Base-by-base conservation (phyloP, 2,113 vertebrate genomes). In the Alethe castanea region DNA sequence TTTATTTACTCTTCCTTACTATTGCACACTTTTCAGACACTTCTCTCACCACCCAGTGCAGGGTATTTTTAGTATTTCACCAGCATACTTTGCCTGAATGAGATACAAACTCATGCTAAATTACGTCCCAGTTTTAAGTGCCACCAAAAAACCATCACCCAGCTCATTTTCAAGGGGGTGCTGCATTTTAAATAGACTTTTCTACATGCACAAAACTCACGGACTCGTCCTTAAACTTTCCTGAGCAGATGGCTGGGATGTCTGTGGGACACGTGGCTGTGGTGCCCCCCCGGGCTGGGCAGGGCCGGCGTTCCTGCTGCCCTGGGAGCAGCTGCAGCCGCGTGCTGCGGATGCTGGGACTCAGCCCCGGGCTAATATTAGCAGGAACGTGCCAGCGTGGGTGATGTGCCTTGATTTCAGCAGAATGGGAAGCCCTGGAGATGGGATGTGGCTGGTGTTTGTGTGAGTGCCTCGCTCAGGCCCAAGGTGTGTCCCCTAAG, bases 321-420 rank as follows among this genome's bases (percentile, higher is more conserved):
- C 11, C 0, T 3, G n/a, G 88, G 77, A 93, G 86, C 95, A 97
- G 96, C 94, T 96, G 97, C 89, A 80, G 78, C 81, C 2, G 12
- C 61, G 0, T 85, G 88, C 81, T 94, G 91, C 5, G 13, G 59
- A 14, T 78, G 84, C 95, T 88, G 92, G 47, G 48, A 28, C 80
- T 66, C 90, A 81, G 15, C 93, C 88, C 82, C 4, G 19, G 69
- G 79, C 96, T 97, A 97, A 97, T 95, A 92, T 96, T 97, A 97
- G 96, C 80, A 91, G 76, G 86, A 77, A n/a, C 66, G 14, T 1
- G 50, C 77, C 52, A 24, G n/a, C 8, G 6, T 44, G 80, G 69
- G 56, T 82, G 92, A 81, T 60, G 85, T 19, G 91, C 47, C 80
- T 88, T 19, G 33, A 82, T 54, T 62, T 61, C 48, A 71, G 4